Base-by-base conservation (phyloP, 1,140 invertebrate genomes). In the Agraylea sexmaculata region DNA sequence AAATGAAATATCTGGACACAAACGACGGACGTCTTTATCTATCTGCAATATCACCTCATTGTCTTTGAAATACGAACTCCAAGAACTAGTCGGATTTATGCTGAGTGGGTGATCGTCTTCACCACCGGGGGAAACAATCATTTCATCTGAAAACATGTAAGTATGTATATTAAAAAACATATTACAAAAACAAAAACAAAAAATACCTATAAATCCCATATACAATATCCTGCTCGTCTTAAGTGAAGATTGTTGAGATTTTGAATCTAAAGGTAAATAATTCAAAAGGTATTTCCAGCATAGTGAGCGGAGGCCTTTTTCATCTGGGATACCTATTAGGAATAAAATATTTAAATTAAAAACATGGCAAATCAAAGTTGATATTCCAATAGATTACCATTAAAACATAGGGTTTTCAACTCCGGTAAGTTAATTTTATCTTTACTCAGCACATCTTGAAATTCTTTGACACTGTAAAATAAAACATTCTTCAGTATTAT, bases 1-100 rank as follows among this genome's bases (percentile, higher is more conserved):
- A 62, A 97, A 97, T 40, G 87, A 91, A 57, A 98, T 90, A 58
- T 96, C 92, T 32, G 93, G 92, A 67, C 88, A 96, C 1, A 98
- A 57, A 15, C 93, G 75, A 46, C 89, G 75, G 13, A 95, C 92
- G 68, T 98, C 93, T 63, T 95, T 97, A 60, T 96, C 91, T 53
- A 98, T 96, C 72, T 98, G 91, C 37, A 92, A 60, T 7, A 98
- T 59, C 46, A 92, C 87, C 68, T 98, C 91, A 64, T 97, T 97
- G 57, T 98, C 92, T 62, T 88, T 91, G 59, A 97, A 98, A 60
- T 63, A 68, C 0, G 77, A 79, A 44, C 85, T 81, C 93, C 93
- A 98, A 40, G 88, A 80, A 53, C 90, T 93, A 45, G 89, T 82
- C 2, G 92, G 92, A 56, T 87, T 90, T 15, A 84, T 78, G 64